A percentile compares a stretch with the other conserved stretches of the same genome.
phyloP scores from a whole-genome alignment of 2,888 invertebrate species.

The Lithophane ornitopus region DNA sequence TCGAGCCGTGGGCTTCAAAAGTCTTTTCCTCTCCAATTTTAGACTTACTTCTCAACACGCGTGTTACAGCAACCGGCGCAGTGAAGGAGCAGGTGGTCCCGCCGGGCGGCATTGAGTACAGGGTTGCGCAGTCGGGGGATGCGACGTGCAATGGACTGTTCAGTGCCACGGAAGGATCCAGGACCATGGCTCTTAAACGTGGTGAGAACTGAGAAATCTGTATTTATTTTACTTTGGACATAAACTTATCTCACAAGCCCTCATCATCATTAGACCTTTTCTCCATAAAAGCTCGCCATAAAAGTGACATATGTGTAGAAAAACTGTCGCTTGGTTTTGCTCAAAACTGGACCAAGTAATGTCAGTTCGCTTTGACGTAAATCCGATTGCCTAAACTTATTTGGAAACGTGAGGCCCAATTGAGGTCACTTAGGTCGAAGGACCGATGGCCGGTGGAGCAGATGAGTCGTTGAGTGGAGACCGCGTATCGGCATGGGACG shows the following conservation, averaged over 20 bases:
- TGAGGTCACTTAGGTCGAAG: neutral
- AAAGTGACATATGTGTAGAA: too few species aligned
- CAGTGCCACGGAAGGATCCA: slow-evolving; percentile 96
- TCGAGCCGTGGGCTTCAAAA: slow-evolving; percentile 48
- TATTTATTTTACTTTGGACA: too few species aligned
- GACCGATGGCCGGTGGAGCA: too few species aligned
- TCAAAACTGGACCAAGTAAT: neutral
- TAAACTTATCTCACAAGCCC: neutral
- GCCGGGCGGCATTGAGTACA: slow-evolving; percentile 92
- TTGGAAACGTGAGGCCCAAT: too few species aligned
- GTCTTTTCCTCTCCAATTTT: slow-evolving; percentile 59
- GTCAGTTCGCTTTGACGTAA: too few species aligned
- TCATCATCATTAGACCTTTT: neutral
- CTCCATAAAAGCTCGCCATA: neutral
- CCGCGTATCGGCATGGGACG: too few species aligned
- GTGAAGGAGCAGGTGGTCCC: slow-evolving; percentile 80
- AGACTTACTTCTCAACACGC: slow-evolving; percentile 62
- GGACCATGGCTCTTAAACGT: slow-evolving; percentile 95
- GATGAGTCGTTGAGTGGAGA: too few species aligned
- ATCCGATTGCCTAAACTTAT: too few species aligned
- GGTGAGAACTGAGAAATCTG: slow-evolving; percentile 83
- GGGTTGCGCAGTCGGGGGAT: slow-evolving; percentile 97
- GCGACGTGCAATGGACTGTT: slow-evolving; percentile 98
- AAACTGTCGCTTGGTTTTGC: neutral
- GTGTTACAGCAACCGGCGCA: slow-evolving; percentile 79